Base-by-base conservation (phyloP, 1,140 invertebrate genomes). In the Diachasma alloeum region DNA sequence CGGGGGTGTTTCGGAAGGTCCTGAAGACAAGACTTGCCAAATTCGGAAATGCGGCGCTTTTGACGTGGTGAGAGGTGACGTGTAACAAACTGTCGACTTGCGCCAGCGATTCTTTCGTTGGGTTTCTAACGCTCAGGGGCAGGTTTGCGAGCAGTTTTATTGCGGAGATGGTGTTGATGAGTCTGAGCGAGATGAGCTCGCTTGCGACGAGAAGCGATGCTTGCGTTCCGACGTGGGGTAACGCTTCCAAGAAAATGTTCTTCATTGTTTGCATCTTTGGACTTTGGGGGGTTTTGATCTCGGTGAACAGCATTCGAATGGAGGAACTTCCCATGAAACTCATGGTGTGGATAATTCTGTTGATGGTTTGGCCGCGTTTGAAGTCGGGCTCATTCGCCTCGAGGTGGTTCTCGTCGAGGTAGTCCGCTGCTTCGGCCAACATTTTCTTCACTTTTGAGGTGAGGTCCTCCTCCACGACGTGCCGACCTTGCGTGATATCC, bases 181-280 rank as follows among this genome's bases (percentile, higher is more conserved):
- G 82, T 13, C 84, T 81, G 1, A 84, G 79, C 11, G 74, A 79
- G 19, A 90, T 81, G 0, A 90, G 31, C 37, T 89, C 82, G 56
- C 82, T 78, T 11, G 85, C 85, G 68, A 90, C 88, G 4, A 84
- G 66, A 36, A 81, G 84, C 0, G 85, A 81, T 8, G 84, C 86
- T 11, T 80, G 66, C 0, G 89, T 90, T n/a, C 90, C 90, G 17
- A 88, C 82, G 15, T 87, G 76, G 3, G 90, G 87, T 10, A 91
- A 19, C 26, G 90, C 83, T 77, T 83, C 75, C 5, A 90, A 74
- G 67, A 90, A 91, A 5, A 90, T 80, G 17, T 87, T 83, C 48
- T 86, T 87, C 48, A 56, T 8, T 17, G n/a, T 17, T 31, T 15
- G 4, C 19, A 79, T 76, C 59, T 31, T 31, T 31, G 31, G 31